Percentiles rank a stretch among this genome's conserved stretches.
phyloP scores from a whole-genome alignment of 1,140 invertebrate genomes.

The Drosophila bifasciata region DNA sequence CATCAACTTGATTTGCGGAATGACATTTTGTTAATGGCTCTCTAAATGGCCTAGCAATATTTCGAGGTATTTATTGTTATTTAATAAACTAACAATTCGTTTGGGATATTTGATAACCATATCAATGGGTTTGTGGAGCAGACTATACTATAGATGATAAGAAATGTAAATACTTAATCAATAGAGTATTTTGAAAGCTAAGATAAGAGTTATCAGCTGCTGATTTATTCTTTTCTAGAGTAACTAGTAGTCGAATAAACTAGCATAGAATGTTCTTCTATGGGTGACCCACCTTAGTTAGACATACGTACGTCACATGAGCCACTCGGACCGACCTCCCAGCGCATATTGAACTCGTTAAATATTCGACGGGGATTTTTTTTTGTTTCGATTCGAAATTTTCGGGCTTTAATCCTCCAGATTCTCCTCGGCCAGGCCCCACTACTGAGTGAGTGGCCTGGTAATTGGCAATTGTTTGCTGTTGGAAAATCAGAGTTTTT shows the following conservation, averaged over 20 bases:
- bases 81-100: neutral
- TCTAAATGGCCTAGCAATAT: constrained; percentile 25
- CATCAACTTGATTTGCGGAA: constrained; percentile 50
- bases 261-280: neutral
- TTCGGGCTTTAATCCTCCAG: constrained; percentile 45
- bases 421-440: neutral
- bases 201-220: neutral
- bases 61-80: constrained; percentile 10
- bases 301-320: constrained; percentile 22
- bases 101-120: neutral
- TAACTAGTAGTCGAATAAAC: neutral
- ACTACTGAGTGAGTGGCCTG: neutral
- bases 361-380: constrained; percentile 46
- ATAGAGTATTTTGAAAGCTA: neutral
- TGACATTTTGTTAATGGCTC: constrained; percentile 44
- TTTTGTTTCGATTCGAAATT: constrained; percentile 34
- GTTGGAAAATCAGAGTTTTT: constrained; percentile 36
- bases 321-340: constrained; percentile 22
- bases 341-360: constrained; percentile 42
- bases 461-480: constrained; percentile 74
- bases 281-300: constrained; percentile 17
- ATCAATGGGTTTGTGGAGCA: constrained; percentile 5
- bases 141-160: too few species aligned
- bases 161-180: neutral
- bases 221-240: neutral